Percentiles rank a stretch among this genome's conserved stretches.
Evolutionary conservation across 2,113 vertebrate species (phyloP).

Genomic region (Canis aureus): DNA sequence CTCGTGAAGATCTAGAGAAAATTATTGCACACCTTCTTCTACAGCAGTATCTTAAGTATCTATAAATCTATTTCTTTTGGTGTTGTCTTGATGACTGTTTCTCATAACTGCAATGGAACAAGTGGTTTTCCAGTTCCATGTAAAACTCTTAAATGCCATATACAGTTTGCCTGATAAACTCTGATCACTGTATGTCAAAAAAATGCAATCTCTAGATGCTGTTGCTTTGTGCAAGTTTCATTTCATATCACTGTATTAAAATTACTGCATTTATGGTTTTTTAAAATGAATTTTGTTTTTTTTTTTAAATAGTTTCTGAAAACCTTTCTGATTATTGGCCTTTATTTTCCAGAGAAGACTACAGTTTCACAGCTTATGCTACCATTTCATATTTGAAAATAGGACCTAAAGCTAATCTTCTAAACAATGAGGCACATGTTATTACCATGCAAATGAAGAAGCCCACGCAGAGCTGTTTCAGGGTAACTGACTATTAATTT

Average conservation of each 20-base stretch:
- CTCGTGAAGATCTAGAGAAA: slow-evolving; percentile 91
- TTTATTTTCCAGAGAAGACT: slow-evolving; percentile 92
- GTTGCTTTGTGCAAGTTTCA: neutral
- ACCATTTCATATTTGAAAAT: slow-evolving; percentile 96
- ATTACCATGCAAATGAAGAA: slow-evolving; percentile 89
- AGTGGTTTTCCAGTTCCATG: neutral
- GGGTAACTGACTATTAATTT: slow-evolving; percentile 80
- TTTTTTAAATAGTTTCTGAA: neutral
- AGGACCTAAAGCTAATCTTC: slow-evolving; percentile 93
- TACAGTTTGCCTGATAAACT: neutral
- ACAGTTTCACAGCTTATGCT: slow-evolving; percentile 97
- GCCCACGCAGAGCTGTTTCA: slow-evolving; percentile 10
- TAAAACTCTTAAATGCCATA: slow-evolving; percentile 2
- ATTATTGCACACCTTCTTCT: slow-evolving; percentile 92
- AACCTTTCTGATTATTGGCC: slow-evolving; percentile 49
- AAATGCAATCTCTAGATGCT: neutral
- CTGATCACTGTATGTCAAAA: neutral
- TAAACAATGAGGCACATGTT: slow-evolving; percentile 89
- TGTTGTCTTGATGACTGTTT: neutral
- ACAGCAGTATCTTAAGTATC: slow-evolving; percentile 94
- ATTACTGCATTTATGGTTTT: neutral
- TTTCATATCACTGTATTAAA: neutral
- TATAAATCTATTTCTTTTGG: neutral
- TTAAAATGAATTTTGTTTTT: neutral
- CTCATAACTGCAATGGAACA: neutral